These are phyloP conservation scores for Drosophila insularis DNA, from an alignment of 1,140 invertebrate species.

Conservation along the genomic window DNA sequence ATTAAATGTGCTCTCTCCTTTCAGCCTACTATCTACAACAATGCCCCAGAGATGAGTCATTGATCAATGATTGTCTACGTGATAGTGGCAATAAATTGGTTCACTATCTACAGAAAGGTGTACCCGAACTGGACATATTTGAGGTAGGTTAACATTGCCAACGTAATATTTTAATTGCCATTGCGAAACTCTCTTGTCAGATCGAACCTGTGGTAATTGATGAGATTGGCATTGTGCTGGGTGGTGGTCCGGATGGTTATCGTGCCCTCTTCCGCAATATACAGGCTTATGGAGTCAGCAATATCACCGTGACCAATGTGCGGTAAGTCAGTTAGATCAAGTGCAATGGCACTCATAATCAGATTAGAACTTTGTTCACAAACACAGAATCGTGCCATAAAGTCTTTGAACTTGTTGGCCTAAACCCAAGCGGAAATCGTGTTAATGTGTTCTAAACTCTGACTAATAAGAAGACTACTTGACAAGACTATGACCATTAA, in stretches of 20 bases:
- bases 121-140: slow-evolving; percentile 86
- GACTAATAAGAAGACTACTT: background rate
- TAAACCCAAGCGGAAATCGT: background rate
- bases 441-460: background rate
- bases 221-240: slow-evolving; percentile 90
- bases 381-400: background rate
- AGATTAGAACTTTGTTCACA: background rate
- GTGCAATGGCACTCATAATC: background rate
- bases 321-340: slow-evolving; percentile 83
- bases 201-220: slow-evolving; percentile 90
- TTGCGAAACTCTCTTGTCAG: slow-evolving; percentile 68
- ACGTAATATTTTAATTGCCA: too few relatives aligned
- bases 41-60: slow-evolving; percentile 87
- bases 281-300: slow-evolving; percentile 89
- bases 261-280: slow-evolving; percentile 90
- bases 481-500: background rate
- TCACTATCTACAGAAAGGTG: slow-evolving; percentile 87
- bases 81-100: slow-evolving; percentile 88
- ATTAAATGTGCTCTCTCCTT: slow-evolving; percentile 31
- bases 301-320: slow-evolving; percentile 89
- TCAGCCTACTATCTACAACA: slow-evolving; percentile 86
- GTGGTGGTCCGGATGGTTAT: slow-evolving; percentile 90
- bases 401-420: background rate
- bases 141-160: slow-evolving; percentile 81
- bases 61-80: slow-evolving; percentile 88